Percentiles rank a stretch among this genome's conserved stretches.
Conservation (phyloP, 2,113 vertebrate genomes). For the Phaethornis superciliosus region DNA sequence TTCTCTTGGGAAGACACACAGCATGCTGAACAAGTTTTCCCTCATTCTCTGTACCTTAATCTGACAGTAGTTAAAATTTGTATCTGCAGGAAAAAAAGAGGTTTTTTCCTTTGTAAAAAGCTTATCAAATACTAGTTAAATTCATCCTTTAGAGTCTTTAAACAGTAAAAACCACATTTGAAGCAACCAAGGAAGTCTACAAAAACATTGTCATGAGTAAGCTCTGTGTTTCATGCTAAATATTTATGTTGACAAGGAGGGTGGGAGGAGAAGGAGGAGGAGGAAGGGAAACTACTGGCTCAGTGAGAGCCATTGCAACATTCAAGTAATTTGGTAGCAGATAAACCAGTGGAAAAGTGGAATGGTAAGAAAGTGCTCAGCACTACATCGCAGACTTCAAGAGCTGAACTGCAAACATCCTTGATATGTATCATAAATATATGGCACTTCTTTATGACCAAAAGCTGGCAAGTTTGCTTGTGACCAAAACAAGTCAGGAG, state of each 20-base stretch:
- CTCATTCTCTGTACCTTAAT: slow-evolving; percentile 25
- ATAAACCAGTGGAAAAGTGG: slow-evolving; percentile 49
- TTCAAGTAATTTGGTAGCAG: slow-evolving; percentile 61
- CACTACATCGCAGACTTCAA: slow-evolving; percentile 49
- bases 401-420: slow-evolving; percentile 55
- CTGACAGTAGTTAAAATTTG: slow-evolving; percentile 29
- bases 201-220: slow-evolving; percentile 52
- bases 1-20: slow-evolving; percentile 5
- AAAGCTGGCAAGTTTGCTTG: slow-evolving; percentile 55
- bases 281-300: slow-evolving; percentile 29
- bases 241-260: slow-evolving; percentile 33
- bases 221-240: slow-evolving; percentile 55
- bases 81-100: slow-evolving; percentile 30
- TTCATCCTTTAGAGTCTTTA: slow-evolving; percentile 36
- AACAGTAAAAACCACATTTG: slow-evolving; percentile 50
- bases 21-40: slow-evolving; percentile 20
- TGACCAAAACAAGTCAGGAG: slow-evolving; percentile 24
- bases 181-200: slow-evolving; percentile 48
- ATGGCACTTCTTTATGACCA: slow-evolving; percentile 63
- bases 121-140: slow-evolving; percentile 64
- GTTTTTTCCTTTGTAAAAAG: slow-evolving; percentile 38
- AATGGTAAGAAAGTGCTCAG: slow-evolving; percentile 70
- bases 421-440: slow-evolving; percentile 76
- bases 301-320: slow-evolving; percentile 67
- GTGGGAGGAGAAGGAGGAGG: neutral